Base-by-base conservation (phyloP, 2,113 vertebrate genomes). In the Corydoras maculifer region DNA sequence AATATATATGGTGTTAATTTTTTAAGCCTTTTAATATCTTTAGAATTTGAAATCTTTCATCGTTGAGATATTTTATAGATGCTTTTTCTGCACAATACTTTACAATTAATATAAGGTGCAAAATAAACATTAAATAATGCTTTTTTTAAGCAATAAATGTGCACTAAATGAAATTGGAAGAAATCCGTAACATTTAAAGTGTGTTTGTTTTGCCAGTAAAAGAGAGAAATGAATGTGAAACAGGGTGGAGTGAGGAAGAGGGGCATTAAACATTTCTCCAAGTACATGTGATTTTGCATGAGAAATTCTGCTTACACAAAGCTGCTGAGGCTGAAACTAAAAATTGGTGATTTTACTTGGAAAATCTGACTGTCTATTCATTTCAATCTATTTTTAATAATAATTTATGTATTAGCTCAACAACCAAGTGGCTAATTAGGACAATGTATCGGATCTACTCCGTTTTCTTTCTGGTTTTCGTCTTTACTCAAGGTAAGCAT, bases 241-340 rank as follows among this genome's bases (percentile, higher is more conserved):
- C 8, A 58, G 60, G 62, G 35, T 43, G 35, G 70, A 65, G 69
- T 60, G 49, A 74, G 48, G 25, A 62, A 64, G 66, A 58, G 54
- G 25, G 53, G 65, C 9, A 35, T 31, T 31, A 67, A 32, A n/a
- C 8, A 29, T 55, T 53, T 53, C 51, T 53, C 13, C 51, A 53
- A 43, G 11, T 53, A 10, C 51, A 14, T 12, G 51, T 14, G 51
- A 53, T 53, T 53, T 10, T 53, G 51, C 51, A 12, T 53, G 51
- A 53, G 51, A 53, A 53, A 12, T 53, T 53, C 5, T 43, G 51
- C 51, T 53, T 53, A n/a, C 13, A 57, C 13, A 57, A 57, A 57
- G 12, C 54, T 57, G 14, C 12, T n/a, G 14, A n/a, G 14, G 13
- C 14, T 7, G 7, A 7, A 57, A n/a, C 13, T 4, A 15, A 57